These are phyloP conservation scores for Clepsis dumicolana DNA, from an alignment of 2,888 invertebrate genomes.

Conservation along the genomic window DNA sequence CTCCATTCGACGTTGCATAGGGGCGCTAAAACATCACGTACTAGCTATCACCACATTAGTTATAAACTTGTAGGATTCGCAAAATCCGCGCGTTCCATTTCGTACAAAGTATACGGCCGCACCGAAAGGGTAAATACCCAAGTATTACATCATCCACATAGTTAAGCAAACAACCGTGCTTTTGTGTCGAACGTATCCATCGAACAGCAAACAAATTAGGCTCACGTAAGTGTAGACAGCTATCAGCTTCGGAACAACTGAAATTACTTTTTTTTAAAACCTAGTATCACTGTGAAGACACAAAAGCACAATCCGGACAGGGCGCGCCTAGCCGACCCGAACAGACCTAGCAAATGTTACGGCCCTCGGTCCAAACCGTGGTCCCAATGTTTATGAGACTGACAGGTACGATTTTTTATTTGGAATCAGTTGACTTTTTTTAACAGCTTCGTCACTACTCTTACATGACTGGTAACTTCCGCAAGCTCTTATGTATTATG, in stretches of 20 bases:
- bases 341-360: conserved; percentile 12
- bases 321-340: conserved; percentile 10
- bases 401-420: background rate
- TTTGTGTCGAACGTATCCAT: conserved; percentile 49
- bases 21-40: conserved; percentile 38
- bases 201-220: conserved; percentile 37
- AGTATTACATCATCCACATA: conserved; percentile 14
- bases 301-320: conserved; percentile 64
- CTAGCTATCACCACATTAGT: conserved; percentile 17
- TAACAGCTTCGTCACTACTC: background rate
- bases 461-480: background rate
- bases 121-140: conserved; percentile 1
- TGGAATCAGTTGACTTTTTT: background rate
- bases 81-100: conserved; percentile 17
- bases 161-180: conserved; percentile 49
- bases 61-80: conserved; percentile 22
- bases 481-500: background rate
- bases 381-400: background rate
- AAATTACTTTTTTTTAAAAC: conserved; percentile 51
- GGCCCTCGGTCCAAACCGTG: conserved; percentile 26
- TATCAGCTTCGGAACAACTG: conserved; percentile 40
- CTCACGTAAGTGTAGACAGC: conserved; percentile 34
- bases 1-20: background rate
- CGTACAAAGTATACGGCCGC: conserved; percentile 29
- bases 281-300: conserved; percentile 72